Percentiles rank a stretch among this genome's conserved stretches.
phyloP scores from a whole-genome alignment of 1,140 invertebrate species.

The Megathymus violae region DNA sequence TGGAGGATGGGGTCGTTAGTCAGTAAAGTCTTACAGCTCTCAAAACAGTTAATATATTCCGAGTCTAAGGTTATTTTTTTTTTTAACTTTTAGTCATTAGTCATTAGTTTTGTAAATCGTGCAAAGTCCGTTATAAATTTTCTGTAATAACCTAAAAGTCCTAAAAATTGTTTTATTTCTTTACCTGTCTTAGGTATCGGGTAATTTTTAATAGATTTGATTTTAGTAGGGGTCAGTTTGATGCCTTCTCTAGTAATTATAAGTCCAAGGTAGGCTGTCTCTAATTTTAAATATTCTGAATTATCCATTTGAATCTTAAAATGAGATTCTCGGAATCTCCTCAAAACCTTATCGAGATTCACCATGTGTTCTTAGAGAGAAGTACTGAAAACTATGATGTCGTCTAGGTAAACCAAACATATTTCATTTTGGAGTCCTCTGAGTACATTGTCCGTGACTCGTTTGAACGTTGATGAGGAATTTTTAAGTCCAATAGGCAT shows the following conservation, averaged over 20 bases:
- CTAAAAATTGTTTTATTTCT: constrained; percentile 37
- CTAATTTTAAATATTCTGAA: constrained; percentile 14
- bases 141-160: constrained; percentile 20
- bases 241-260: constrained; percentile 28
- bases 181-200: constrained; percentile 39
- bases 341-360: constrained; percentile 30
- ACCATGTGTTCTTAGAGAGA: constrained; percentile 29
- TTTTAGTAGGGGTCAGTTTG: constrained; percentile 39
- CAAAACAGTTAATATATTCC: constrained; percentile 23
- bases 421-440: constrained; percentile 29
- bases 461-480: constrained; percentile 35
- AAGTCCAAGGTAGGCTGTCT: constrained; percentile 31
- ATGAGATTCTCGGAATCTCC: constrained; percentile 26
- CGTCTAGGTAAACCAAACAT: constrained; percentile 37
- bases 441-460: constrained; percentile 38
- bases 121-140: constrained; percentile 35
- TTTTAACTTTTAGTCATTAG: constrained; percentile 30
- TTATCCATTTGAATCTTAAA: constrained; percentile 33
- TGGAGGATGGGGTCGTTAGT: constrained; percentile 34
- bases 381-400: constrained; percentile 36
- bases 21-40: constrained; percentile 29
- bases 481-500: constrained; percentile 44
- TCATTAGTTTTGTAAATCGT: constrained; percentile 18
- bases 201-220: constrained; percentile 37
- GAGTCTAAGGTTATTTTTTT: constrained; percentile 29